Evolutionary conservation across 2,797 vertebrate genomes (phyloP), one percentile per base, ranked within the genome.

Genomic region (Eremophila alpestris): DNA sequence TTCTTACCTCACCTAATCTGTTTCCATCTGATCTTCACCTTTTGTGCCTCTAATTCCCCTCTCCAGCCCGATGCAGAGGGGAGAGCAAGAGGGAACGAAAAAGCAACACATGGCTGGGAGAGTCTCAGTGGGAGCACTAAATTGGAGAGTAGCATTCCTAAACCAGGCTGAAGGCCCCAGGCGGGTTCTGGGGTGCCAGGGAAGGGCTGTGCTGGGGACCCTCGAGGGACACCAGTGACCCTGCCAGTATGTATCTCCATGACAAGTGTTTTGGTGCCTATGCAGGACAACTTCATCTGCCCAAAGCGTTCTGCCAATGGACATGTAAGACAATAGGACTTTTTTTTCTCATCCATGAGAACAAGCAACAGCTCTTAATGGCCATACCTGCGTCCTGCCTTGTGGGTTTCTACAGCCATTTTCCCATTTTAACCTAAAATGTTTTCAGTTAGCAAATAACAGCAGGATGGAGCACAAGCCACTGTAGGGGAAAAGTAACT

Each of bases 61-160:
- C 46, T 48, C 6, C 38, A 58, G 20, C 14, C 10, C 0, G 0
- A 54, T 38, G 36, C 15, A 36, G 40, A 34, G 7, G 34, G 24
- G 24, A 55, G 20, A 36, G 15, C 12, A 20, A 32, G 5, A 4
- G 5, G 6, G 24, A 41, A 26, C 11, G 13, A 36, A 21, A 22
- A 29, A 43, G 41, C 41, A 23, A 2, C 13, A 5, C 5, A 1
- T 4, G 21, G 18, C 15, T 41, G 24, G 34, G 26, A 46, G n/a
- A 59, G 46, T 32, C 22, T 59, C 40, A 32, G 13, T 20, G 15
- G 16, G 18, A 83, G 13, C 8, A 15, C 19, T 17, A 11, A 36
- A 29, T 0, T 48, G 40, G 16, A 52, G 30, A 41, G 16, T 6
- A 16, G 30, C 40, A 48, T 41, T 58, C 22, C 62, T 62, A 23